Base-by-base conservation (phyloP, 2,888 invertebrate genomes). In the Cataglyphis cursor region DNA sequence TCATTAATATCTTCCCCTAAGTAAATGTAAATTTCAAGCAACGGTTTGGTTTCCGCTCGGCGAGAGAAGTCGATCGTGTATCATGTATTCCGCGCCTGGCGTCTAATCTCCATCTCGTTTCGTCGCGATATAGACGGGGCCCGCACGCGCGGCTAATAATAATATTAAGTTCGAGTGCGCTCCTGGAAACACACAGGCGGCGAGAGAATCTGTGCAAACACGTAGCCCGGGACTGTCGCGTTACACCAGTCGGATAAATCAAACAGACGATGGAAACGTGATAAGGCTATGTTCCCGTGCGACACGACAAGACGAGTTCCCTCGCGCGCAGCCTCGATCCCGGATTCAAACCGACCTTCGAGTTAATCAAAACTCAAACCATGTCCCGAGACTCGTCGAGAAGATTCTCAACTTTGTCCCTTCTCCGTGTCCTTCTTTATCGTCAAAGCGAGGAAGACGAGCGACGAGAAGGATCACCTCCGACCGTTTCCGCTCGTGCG, bases 311-410 rank as follows among this genome's bases (percentile, higher is more conserved):
- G 88, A 73, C 81, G 82, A 80, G 81, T 82, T 83, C 70, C 84
- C 83, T n/a, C 28, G 41, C 73, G 84, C 73, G 85, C 70, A 91
- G 92, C 91, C 91, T 92, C 91, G 91, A 91, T 92, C 92, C 90
- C 88, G 90, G 89, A 91, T 91, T 91, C 90, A 87, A 88, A 87
- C 84, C 90, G 91, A 92, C 90, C 88, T 92, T 88, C 91, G 88
- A 91, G 92, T 93, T 93, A 93, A 93, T 93, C 93, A 93, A 93
- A 92, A 92, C 91, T 92, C 91, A 87, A 88, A 89, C 83, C 87
- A 83, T 57, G 83, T 54, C 44, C 54, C 51, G 85, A 72, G 76
- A 31, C 78, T 78, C 68, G 78, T 51, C 48, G 51, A 48, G 75
- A 76, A 78, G 81, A 73, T 73, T 82, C 70, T 74, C 73, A 85